Base-by-base conservation (phyloP, 2,888 invertebrate genomes). In the Clunio marinus region DNA sequence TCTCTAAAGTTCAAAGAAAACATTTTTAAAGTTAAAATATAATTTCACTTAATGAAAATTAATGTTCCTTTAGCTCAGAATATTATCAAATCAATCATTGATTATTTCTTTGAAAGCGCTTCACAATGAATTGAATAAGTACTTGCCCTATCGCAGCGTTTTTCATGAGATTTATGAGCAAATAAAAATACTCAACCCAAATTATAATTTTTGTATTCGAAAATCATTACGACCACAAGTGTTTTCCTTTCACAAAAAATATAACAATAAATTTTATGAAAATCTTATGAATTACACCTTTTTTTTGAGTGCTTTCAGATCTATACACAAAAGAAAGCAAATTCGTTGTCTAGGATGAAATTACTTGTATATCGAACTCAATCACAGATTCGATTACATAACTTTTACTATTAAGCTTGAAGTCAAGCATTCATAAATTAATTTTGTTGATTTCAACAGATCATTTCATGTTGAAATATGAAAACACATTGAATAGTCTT, bases 31-130 rank as follows among this genome's bases (percentile, higher is more conserved):
- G n/a, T n/a, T n/a, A n/a, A n/a, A n/a, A n/a, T n/a, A 51, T 41
- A 51, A 51, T 20, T 51, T 51, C 51, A n/a, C 22, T 51, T 51
- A 51, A 51, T 51, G 51, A 51, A 51, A 20, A 51, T 51, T 51
- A 51, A 51, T 51, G 51, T 51, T 51, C 20, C 51, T 51, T 17
- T 51, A 22, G 13, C 22, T 51, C 13, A 17, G 22, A 22, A 51
- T 22, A 51, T 51, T 51, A 51, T 51, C 51, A 17, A 51, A 51
- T 51, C 51, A 51, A 51, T 51, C 51, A 51, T 17, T 51, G 51
- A 51, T 51, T 51, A 8, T 10, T 32, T 5, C 51, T 51, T 7
- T n/a, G n/a, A 17, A 51, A 20, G 51, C n/a, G 17, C 51, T 41
- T 41, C 2, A 41, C n/a, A 41, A 41, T 41, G 41, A 10, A 10